Evolutionary conservation across 1,140 invertebrate genomes (phyloP).

Genomic region (Drosophila azteca): DNA sequence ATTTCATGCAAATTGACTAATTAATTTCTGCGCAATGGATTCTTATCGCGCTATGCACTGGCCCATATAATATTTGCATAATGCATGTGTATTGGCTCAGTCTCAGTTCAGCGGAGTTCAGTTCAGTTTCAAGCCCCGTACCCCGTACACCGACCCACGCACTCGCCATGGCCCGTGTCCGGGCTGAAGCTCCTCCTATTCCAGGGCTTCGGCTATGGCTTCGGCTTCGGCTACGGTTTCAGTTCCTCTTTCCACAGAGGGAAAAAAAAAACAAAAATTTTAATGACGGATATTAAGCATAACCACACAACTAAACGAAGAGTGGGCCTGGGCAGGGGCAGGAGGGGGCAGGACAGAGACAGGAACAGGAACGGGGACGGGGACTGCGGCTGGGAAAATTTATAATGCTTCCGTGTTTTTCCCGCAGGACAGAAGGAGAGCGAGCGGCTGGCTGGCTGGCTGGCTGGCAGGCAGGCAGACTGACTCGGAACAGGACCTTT

Average conservation of each 20-base stretch:
- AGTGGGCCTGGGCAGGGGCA: conserved; percentile 5
- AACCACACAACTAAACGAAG: conserved; percentile 65
- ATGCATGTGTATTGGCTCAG: conserved; percentile 39
- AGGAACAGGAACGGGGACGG: no score
- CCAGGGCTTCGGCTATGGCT: conserved; percentile 1
- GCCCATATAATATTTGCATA: conserved; percentile 69
- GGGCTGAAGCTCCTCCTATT: background rate
- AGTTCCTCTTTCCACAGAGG: background rate
- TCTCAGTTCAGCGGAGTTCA: conserved; percentile 13
- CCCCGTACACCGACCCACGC: conserved; percentile 16
- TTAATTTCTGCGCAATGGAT: conserved; percentile 80
- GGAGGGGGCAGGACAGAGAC: background rate
- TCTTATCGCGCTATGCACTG: conserved; percentile 75
- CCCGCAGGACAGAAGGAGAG: conserved; percentile 10
- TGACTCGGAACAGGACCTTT: conserved; percentile 5
- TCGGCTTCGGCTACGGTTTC: background rate
- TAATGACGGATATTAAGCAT: conserved; percentile 82
- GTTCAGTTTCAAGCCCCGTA: background rate
- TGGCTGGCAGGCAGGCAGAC: background rate
- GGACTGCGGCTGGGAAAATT: conserved; percentile 35
- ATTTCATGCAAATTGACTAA: conserved; percentile 82
- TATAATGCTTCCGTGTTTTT: conserved; percentile 63
- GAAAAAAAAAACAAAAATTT: conserved; percentile 65
- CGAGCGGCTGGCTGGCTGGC: background rate
- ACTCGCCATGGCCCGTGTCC: background rate